Percentiles rank a stretch among this genome's conserved stretches.
phyloP scores from a whole-genome alignment of 2,113 vertebrate species.

The Enhydra lutris region DNA sequence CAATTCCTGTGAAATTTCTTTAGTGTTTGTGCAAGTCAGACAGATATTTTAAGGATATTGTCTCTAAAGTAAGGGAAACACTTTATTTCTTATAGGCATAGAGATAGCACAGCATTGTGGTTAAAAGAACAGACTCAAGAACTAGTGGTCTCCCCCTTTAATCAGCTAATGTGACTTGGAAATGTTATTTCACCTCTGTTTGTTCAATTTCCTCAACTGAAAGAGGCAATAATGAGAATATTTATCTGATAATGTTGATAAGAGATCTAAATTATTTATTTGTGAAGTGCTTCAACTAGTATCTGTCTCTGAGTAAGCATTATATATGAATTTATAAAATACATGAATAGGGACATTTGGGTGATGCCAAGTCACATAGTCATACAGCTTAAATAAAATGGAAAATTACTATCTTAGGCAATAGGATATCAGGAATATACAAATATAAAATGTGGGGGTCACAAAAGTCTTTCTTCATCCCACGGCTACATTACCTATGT shows the following conservation, averaged over 20 bases:
- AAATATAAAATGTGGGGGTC: background rate
- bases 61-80: background rate
- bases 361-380: background rate
- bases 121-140: background rate
- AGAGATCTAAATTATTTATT: background rate
- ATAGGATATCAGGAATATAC: background rate
- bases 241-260: background rate
- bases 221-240: background rate
- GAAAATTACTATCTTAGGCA: background rate
- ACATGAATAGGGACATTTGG: background rate
- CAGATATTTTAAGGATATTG: background rate
- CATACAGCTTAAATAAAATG: background rate
- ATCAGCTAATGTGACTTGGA: background rate
- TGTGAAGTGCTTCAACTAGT: background rate
- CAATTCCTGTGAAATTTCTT: background rate
- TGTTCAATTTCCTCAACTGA: background rate
- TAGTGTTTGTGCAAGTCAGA: background rate
- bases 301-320: background rate
- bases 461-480: background rate
- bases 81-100: background rate
- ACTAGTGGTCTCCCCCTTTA: background rate
- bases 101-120: fast-evolving
- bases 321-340: background rate
- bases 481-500: background rate
- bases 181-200: background rate